Percentiles rank a stretch among this genome's conserved stretches.
phyloP scores from a whole-genome alignment of 30 jellyfish, hydroid and myxozoan species.

The Rhopilema esculentum region DNA sequence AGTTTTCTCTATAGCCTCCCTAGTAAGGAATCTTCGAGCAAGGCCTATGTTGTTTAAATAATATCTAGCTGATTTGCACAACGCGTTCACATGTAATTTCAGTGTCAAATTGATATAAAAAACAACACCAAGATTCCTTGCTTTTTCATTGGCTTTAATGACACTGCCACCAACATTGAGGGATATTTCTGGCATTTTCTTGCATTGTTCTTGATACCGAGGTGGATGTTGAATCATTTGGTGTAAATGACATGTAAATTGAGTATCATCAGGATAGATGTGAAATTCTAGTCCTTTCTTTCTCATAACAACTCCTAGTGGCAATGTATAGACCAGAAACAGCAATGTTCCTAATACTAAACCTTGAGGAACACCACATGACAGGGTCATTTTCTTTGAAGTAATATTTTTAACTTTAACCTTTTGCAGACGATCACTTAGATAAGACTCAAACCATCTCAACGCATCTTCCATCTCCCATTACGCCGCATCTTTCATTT shows the following conservation, averaged over 20 bases:
- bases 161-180: slow-evolving; percentile 56
- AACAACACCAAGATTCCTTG: slow-evolving; percentile 52
- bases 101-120: too few relatives aligned
- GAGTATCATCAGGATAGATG: slow-evolving; percentile 57
- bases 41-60: slow-evolving; percentile 60
- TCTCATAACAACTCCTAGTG: slow-evolving; percentile 52
- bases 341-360: slow-evolving; percentile 54
- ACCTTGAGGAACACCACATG: slow-evolving; percentile 63
- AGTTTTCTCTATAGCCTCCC: slow-evolving; percentile 13
- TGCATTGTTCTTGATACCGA: slow-evolving; percentile 48
- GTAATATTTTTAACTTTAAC: slow-evolving; percentile 16
- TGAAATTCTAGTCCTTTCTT: slow-evolving; percentile 20
- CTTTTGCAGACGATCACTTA: slow-evolving; percentile 42
- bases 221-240: slow-evolving; percentile 3
- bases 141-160: slow-evolving; percentile 62
- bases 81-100: slow-evolving; percentile 56
- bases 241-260: slow-evolving; percentile 55
- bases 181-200: slow-evolving; percentile 33
- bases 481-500: slow-evolving; percentile 47
- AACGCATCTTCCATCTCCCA: slow-evolving; percentile 37
- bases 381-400: slow-evolving; percentile 15
- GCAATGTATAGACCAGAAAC: slow-evolving; percentile 48
- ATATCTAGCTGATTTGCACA: slow-evolving; percentile 74
- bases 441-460: slow-evolving; percentile 64
- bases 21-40: slow-evolving; percentile 26